Evolutionary conservation across 2,113 vertebrate genomes (phyloP).

Genomic region (pig (Sus scrofa)): T2T-Sscrofa CM000813.6:36544501-36545000

Average conservation of each 20-base stretch:
- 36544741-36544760: neutral
- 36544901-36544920: neutral
- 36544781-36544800: neutral
- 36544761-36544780: neutral
- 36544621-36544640: neutral
- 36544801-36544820: neutral
- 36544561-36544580: neutral
- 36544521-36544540: neutral
- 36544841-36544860: slow-evolving; percentile 6
- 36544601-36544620: neutral
- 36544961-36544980: neutral
- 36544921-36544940: neutral
- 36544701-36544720: neutral
- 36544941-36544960: neutral
- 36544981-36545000: neutral
- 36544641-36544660: neutral
- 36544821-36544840: neutral
- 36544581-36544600: neutral
- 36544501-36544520: neutral
- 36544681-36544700: neutral
- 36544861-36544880: neutral
- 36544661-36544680: neutral
- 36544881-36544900: neutral
- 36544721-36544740: neutral
- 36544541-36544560: slow-evolving; percentile 7